These are phyloP conservation scores for Petrocephalus sullivani DNA, from an alignment of 2,797 vertebrate species.

Conservation along the genomic window DNA sequence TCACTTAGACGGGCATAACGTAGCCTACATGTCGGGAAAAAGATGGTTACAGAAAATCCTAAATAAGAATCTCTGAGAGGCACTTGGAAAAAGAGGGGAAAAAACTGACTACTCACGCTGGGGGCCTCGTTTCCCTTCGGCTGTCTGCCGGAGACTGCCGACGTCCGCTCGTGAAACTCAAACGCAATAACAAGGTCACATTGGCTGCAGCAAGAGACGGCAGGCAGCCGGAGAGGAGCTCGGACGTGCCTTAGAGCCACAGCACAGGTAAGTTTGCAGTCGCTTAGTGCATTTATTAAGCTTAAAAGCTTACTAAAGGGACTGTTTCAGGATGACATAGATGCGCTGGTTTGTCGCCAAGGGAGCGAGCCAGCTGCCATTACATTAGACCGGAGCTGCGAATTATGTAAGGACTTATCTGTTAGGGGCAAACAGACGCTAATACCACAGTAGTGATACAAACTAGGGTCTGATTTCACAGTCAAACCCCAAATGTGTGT, in stretches of 20 bases:
- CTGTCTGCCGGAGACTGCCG: slow-evolving; percentile 1
- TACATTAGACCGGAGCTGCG: neutral
- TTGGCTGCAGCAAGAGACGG: neutral
- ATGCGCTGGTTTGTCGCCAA: neutral
- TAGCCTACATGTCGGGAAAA: neutral
- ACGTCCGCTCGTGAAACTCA: neutral
- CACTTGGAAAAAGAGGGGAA: neutral
- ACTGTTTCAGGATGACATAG: neutral
- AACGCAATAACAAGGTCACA: slow-evolving; percentile 12
- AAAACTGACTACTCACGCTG: neutral
- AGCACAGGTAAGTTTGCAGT: neutral
- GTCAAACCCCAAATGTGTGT: neutral
- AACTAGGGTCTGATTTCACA: neutral
- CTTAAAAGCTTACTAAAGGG: neutral
- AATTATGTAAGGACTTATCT: neutral
- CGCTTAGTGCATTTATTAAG: neutral
- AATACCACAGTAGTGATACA: neutral
- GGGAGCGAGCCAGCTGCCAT: neutral
- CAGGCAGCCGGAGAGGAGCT: neutral
- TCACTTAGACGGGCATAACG: neutral
- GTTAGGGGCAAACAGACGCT: neutral
- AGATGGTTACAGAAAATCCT: neutral
- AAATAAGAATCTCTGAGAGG: neutral
- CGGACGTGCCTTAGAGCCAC: neutral
- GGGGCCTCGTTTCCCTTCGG: neutral